These are phyloP conservation scores for Linnaemya tessellans DNA, from an alignment of 2,888 invertebrate species.

Conservation along the genomic window DNA sequence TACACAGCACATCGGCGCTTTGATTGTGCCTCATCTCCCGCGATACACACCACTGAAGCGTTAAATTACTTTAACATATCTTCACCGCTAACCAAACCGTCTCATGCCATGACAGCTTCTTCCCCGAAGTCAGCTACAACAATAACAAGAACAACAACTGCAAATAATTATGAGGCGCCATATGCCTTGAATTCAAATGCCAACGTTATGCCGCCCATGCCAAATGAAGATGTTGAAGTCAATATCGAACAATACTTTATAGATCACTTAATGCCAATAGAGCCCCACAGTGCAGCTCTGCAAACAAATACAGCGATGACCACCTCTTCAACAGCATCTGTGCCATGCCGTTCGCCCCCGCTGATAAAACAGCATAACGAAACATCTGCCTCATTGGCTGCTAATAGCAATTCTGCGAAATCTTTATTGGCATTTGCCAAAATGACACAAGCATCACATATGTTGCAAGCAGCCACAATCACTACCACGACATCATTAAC, in stretches of 20 bases:
- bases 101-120: slow-evolving; percentile 31
- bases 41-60: slow-evolving; percentile 81
- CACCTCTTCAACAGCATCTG: slow-evolving; percentile 32
- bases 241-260: slow-evolving; percentile 83
- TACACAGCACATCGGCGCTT: slow-evolving; percentile 52
- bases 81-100: slow-evolving; percentile 64
- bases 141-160: too few species aligned
- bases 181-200: slow-evolving; percentile 23
- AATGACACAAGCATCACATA: slow-evolving; percentile 45
- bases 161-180: slow-evolving; percentile 68
- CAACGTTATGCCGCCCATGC: slow-evolving; percentile 76
- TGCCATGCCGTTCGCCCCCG: neutral
- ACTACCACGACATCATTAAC: slow-evolving; percentile 5
- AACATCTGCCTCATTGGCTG: slow-evolving; percentile 39
- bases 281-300: slow-evolving; percentile 72
- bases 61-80: slow-evolving; percentile 80
- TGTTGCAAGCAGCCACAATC: slow-evolving; percentile 30
- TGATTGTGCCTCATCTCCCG: slow-evolving; percentile 72
- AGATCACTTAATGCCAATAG: slow-evolving; percentile 80
- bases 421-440: slow-evolving; percentile 52
- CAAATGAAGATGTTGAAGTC: slow-evolving; percentile 79
- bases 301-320: slow-evolving; percentile 60
- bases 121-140: slow-evolving; percentile 39
- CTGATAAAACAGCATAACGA: slow-evolving; percentile 19
- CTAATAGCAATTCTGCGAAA: slow-evolving; percentile 62